Conservation (phyloP, 2,113 vertebrate species). For the Dolichotis patagonum region DNA sequence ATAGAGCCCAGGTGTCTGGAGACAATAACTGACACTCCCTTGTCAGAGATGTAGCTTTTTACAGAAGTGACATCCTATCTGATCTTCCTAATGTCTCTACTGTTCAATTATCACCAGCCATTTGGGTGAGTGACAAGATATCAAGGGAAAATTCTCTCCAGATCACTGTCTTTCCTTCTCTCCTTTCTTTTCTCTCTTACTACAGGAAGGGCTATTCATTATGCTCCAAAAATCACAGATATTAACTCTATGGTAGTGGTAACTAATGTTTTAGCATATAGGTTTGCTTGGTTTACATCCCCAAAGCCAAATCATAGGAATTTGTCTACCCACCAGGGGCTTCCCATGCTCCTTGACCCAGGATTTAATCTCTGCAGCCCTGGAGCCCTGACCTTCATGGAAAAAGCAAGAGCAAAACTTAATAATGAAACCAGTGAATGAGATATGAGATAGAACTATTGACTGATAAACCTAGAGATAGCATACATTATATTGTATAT, state of each 20-base stretch:
- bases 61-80: constrained; percentile 77
- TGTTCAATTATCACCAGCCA: constrained; percentile 86
- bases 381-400: background rate
- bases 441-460: background rate
- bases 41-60: constrained; percentile 78
- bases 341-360: background rate
- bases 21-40: constrained; percentile 75
- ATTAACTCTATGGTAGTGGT: constrained; percentile 46
- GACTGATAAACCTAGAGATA: background rate
- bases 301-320: constrained; percentile 48
- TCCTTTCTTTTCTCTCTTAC: constrained; percentile 74
- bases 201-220: constrained; percentile 53
- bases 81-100: constrained; percentile 82
- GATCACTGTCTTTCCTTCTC: constrained; percentile 72
- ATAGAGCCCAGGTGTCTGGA: constrained; percentile 7
- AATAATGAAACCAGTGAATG: background rate
- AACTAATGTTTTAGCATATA: constrained; percentile 52
- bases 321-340: background rate
- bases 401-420: constrained; percentile 3
- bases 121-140: constrained; percentile 85
- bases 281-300: constrained; percentile 44
- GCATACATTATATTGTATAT: background rate
- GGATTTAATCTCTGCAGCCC: background rate
- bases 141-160: constrained; percentile 79
- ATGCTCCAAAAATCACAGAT: constrained; percentile 48